These are phyloP conservation scores for Netelia melanura DNA, from an alignment of 2,888 invertebrate genomes.

Conservation along the genomic window DNA sequence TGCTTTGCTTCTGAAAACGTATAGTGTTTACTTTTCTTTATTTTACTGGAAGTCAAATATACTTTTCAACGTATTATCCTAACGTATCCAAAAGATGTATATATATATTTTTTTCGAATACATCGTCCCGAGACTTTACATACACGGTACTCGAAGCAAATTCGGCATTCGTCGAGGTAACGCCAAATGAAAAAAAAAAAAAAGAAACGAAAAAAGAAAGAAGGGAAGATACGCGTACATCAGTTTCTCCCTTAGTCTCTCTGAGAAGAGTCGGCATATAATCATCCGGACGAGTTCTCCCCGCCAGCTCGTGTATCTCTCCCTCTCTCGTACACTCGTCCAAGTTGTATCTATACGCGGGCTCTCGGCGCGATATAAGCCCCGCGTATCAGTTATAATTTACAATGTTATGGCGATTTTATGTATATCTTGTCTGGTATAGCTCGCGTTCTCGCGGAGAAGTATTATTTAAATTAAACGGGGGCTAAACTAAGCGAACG, in stretches of 20 bases:
- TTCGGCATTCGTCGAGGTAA: slow-evolving; percentile 57
- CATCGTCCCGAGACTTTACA: slow-evolving; percentile 14
- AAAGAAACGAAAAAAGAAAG: slow-evolving; percentile 34
- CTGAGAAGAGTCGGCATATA: slow-evolving; percentile 69
- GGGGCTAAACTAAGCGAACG: slow-evolving; percentile 84
- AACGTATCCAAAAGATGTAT: slow-evolving; percentile 20
- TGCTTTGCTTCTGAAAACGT: too few species aligned
- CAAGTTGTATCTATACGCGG: slow-evolving; percentile 6
- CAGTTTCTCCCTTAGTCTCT: slow-evolving; percentile 58
- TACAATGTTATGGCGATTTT: slow-evolving; percentile 85
- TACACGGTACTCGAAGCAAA: slow-evolving; percentile 40
- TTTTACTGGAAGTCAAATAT: neutral
- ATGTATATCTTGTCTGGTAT: slow-evolving; percentile 83
- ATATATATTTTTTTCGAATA: too few species aligned
- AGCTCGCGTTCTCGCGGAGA: slow-evolving; percentile 78
- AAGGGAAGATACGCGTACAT: slow-evolving; percentile 52
- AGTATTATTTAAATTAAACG: slow-evolving; percentile 85
- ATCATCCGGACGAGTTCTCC: slow-evolving; percentile 70
- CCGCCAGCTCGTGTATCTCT: slow-evolving; percentile 48
- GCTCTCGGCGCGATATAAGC: slow-evolving; percentile 80
- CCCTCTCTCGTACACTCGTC: slow-evolving; percentile 44
- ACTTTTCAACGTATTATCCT: slow-evolving; percentile 5
- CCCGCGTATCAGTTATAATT: slow-evolving; percentile 84
- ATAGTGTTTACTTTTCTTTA: neutral
- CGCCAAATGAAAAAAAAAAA: slow-evolving; percentile 52